Percentiles rank a stretch among this genome's conserved stretches.
These are phyloP conservation scores for Garra rufa DNA, from an alignment of 2,113 vertebrate species.

Conservation along the genomic window DNA sequence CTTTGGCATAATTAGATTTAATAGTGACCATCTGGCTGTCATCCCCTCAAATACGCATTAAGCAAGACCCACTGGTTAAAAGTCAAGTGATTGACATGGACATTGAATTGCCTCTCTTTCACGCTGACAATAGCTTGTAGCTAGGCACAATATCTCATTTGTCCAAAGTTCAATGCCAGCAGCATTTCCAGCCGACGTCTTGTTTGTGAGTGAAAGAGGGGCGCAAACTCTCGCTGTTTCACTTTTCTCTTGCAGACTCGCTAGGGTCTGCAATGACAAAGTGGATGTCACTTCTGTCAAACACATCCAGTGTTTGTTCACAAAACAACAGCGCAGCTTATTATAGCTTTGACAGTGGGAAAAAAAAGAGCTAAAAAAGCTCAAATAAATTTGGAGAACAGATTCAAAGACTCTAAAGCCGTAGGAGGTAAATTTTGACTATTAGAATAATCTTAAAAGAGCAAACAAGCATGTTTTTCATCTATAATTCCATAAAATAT, in stretches of 20 bases:
- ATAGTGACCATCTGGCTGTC: constrained; percentile 54
- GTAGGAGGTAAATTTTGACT: constrained; percentile 3
- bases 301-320: constrained; percentile 19
- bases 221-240: constrained; percentile 47
- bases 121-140: constrained; percentile 55
- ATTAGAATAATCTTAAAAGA: too few species aligned
- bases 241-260: constrained; percentile 44
- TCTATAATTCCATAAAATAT: neutral
- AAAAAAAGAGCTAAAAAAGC: constrained; percentile 22
- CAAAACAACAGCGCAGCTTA: constrained; percentile 23
- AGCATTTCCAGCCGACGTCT: constrained; percentile 43
- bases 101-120: constrained; percentile 55
- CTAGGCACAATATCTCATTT: constrained; percentile 59
- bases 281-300: constrained; percentile 60
- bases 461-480: constrained; percentile 2
- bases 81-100: constrained; percentile 65
- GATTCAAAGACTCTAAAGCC: constrained; percentile 40
- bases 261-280: constrained; percentile 47
- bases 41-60: constrained; percentile 41
- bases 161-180: constrained; percentile 58
- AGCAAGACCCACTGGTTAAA: constrained; percentile 47
- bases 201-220: constrained; percentile 47
- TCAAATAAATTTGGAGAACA: constrained; percentile 16
- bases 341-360: constrained; percentile 44
- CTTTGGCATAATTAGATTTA: constrained; percentile 38